Conservation (phyloP, 2,888 invertebrate genomes). For the Caradrina kadenii region DNA sequence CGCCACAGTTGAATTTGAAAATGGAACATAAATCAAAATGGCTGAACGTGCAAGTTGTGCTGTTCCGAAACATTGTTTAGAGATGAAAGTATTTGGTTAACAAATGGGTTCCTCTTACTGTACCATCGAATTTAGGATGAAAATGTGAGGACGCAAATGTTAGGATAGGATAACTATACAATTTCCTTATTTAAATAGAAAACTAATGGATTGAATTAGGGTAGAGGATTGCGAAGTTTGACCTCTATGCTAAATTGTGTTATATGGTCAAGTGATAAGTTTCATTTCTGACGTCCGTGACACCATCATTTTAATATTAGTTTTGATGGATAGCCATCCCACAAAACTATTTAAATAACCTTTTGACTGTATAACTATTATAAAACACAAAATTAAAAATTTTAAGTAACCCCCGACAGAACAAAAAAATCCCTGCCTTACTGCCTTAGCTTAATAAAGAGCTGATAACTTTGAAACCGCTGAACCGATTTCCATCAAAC, state of each 20-base stretch:
- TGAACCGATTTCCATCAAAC: no score
- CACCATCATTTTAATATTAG: no score
- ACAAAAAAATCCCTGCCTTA: no score
- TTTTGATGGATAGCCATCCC: no score
- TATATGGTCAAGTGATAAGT: neutral
- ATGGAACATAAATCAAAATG: slow-evolving; percentile 55
- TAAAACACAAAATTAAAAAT: no score
- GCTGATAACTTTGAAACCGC: no score
- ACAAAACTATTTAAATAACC: no score
- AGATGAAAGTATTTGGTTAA: slow-evolving; percentile 48
- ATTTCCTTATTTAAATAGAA: neutral
- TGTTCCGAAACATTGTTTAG: slow-evolving; percentile 34
- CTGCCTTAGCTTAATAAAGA: no score
- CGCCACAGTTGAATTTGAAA: slow-evolving; percentile 44
- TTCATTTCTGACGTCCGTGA: neutral
- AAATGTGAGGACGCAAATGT: neutral
- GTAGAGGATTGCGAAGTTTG: neutral
- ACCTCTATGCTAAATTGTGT: neutral
- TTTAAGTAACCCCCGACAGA: no score
- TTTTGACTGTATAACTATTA: no score
- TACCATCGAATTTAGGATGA: slow-evolving; percentile 19
- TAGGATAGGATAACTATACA: neutral
- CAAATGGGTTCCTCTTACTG: slow-evolving; percentile 33
- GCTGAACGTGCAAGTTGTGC: slow-evolving; percentile 36
- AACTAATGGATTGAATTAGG: neutral